Conservation (phyloP, 2,113 vertebrate genomes). For the Nycticebus coucang region DNA sequence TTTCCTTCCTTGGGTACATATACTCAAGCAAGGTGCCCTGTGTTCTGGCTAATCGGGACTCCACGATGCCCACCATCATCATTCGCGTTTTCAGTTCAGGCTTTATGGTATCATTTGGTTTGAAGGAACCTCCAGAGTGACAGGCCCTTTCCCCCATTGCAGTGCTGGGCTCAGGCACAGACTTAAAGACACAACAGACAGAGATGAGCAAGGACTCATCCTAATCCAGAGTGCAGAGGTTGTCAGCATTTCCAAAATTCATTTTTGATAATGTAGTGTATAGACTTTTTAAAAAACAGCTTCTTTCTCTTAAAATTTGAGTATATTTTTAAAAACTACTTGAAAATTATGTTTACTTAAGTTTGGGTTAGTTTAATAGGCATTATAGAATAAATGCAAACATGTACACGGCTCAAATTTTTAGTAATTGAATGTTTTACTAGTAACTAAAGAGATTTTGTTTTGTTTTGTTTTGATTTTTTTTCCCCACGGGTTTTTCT, state of each 20-base stretch:
- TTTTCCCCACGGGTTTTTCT: background rate
- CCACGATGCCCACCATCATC: background rate
- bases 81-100: background rate
- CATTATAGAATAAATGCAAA: background rate
- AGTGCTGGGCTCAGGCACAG: background rate
- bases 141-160: background rate
- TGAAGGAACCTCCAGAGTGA: background rate
- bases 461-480: background rate
- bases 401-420: background rate
- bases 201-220: background rate
- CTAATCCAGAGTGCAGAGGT: background rate
- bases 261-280: background rate
- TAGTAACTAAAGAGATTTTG: background rate
- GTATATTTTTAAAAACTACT: background rate
- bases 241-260: background rate
- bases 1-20: background rate
- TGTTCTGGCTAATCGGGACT: background rate
- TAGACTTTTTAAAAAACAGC: background rate
- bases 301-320: background rate
- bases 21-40: background rate
- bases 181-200: background rate
- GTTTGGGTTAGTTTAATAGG: background rate
- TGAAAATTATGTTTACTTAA: background rate
- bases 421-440: background rate
- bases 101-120: background rate